Base-by-base conservation (phyloP, 2,113 vertebrate genomes). In the Protomyctophum bolini region DNA sequence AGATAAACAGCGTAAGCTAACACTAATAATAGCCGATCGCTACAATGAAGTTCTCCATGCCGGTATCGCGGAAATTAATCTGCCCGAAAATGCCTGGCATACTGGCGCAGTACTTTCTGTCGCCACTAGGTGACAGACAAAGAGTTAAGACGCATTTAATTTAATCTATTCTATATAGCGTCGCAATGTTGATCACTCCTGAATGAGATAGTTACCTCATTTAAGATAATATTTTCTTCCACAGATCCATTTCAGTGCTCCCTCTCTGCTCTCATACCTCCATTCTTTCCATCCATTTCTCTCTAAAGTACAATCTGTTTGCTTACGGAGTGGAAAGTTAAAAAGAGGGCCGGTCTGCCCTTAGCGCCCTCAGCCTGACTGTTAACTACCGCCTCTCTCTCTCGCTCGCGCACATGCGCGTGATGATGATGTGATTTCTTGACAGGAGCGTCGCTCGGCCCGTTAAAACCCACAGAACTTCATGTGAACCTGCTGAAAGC, bases 401-500 rank as follows among this genome's bases (percentile, higher is more conserved):
- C 54, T 58, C 33, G 1, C 33, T 71, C 68, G 21, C 21, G 21
- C 21, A 21, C 21, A 21, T 21, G 21, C 50, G 45, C 78, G 71
- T 85, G 72, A 67, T 41, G 69, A 86, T 82, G 79, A 87, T 79
- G 82, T 74, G 82, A 90, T 86, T 73, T 78, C 79, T 86, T 67
- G 73, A 85, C 70, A 50, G 52, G 55, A 68, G 65, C 77, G 33
- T 78, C 71, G 63, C 80, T 74, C 15, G 58, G 74, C 70, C 77
- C 63, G 79, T 70, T 61, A 66, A 86, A 88, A 76, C 77, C 72
- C 62, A 41, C 79, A 83, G 76, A 86, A 84, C 85, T 86, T 70
- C 66, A 65, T 15, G 77, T 85, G 86, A 88, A 84, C 85, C 81
- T 85, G 86, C 81, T 81, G 81, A 86, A 87, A 86, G 77, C 69